Base-by-base conservation (phyloP, 2,888 invertebrate genomes). In the Adelphocoris suturalis region DNA sequence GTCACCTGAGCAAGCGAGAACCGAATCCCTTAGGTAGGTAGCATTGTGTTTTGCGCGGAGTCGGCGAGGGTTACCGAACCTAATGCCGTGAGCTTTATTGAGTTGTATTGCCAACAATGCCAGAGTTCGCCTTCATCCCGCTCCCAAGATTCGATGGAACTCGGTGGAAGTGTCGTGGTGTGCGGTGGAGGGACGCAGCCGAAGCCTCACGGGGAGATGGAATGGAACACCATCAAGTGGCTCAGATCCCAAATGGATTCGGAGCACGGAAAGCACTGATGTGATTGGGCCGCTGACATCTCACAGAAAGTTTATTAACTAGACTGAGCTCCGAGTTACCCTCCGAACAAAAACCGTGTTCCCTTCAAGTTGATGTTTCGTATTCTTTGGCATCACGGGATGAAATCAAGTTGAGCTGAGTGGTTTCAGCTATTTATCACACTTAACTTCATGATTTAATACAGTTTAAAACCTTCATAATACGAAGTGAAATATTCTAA, bases 211-310 rank as follows among this genome's bases (percentile, higher is more conserved):
- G 9, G 14, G 37, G 19, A 80, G 78, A 13, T 37, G 16, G 78
- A 47, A 80, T 16, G 19, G 78, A 80, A 47, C 46, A 16, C 78
- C 19, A 47, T n/a, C 78, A 19, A 47, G 78, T 80, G 68, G 68
- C 68, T 68, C 68, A 23, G 68, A 23, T 68, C 68, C 27, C 68
- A 68, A 85, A 85, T 85, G 85, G 85, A 85, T 85, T 85, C 61
- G n/a, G 28, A 85, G 61, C 85, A 85, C 57, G 61, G 61, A 61
- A 85, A 85, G 61, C 48, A 23, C 85, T 85, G 85, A 85, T 85
- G 85, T 85, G 85, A 61, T 85, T 37, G 85, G 85, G 37, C 57
- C 37, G 37, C 85, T 57, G 85, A 61, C 85, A 28, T 85, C 61
- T 85, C 12, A 46, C 16, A 61, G 57, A 61, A 61, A 28, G 61